Conservation (phyloP, 2,888 invertebrate genomes). For the Scaptomyza tumidula region DNA sequence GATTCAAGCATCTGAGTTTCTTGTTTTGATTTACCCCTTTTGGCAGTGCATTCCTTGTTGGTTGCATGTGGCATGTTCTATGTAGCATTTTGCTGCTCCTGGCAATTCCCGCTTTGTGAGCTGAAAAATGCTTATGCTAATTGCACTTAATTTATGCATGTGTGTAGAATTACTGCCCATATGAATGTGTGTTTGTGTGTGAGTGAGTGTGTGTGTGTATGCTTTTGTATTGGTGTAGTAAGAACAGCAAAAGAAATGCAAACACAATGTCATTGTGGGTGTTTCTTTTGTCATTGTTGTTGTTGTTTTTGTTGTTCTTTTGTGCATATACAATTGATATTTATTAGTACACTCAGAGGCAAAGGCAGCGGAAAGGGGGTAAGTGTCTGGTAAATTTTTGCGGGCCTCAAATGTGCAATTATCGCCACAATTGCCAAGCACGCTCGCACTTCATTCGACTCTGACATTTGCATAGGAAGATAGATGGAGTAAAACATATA, state of each 20-base stretch:
- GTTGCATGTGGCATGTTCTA: slow-evolving; percentile 26
- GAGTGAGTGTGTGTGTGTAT: neutral
- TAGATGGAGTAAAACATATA: neutral
- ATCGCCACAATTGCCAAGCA: slow-evolving; percentile 50
- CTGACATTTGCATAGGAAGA: slow-evolving; percentile 51
- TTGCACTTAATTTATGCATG: slow-evolving; percentile 80
- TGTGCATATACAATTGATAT: slow-evolving; percentile 54
- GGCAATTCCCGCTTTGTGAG: slow-evolving; percentile 35
- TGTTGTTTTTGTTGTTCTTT: slow-evolving; percentile 24
- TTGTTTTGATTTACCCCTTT: slow-evolving; percentile 31
- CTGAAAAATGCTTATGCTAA: slow-evolving; percentile 80
- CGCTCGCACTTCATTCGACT: slow-evolving; percentile 10
- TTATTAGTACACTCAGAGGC: slow-evolving; percentile 59
- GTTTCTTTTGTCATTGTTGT: slow-evolving; percentile 10
- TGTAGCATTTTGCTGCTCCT: slow-evolving; percentile 23
- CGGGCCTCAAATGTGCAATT: slow-evolving; percentile 69
- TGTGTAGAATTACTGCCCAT: slow-evolving; percentile 23
- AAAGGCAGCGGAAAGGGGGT: neutral
- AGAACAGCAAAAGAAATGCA: slow-evolving; percentile 52
- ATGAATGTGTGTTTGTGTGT: slow-evolving; percentile 1
- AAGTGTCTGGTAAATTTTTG: slow-evolving; percentile 41
- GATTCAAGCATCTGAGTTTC: neutral
- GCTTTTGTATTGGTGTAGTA: slow-evolving; percentile 29
- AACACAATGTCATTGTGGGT: slow-evolving; percentile 39
- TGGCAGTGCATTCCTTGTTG: slow-evolving; percentile 28